These are phyloP conservation scores for Zoanthus sociatus DNA, from an alignment of 92 coral and sea anemone genomes.

Conservation along the genomic window DNA sequence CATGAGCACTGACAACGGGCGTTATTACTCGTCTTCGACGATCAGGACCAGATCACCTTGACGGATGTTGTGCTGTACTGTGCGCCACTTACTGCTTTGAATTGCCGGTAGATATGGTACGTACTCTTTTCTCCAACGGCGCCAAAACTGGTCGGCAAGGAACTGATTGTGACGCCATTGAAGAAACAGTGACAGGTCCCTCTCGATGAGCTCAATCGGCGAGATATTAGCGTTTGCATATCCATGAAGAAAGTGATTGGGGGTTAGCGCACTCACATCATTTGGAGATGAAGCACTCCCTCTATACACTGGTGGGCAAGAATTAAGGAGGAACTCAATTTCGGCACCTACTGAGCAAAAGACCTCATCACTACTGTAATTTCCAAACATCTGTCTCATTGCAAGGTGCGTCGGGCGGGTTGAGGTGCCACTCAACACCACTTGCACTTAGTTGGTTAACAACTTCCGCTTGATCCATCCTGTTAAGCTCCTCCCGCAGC, in stretches of 20 bases:
- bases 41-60: not conserved
- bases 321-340: constrained; percentile 45
- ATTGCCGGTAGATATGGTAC: constrained; percentile 43
- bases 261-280: not conserved
- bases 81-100: constrained; percentile 54
- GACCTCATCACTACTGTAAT: constrained; percentile 61
- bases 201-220: constrained; percentile 36
- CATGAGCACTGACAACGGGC: not conserved
- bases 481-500: constrained; percentile 33
- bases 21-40: constrained; percentile 17
- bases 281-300: not conserved
- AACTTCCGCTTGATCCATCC: not conserved
- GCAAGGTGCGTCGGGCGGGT: not conserved
- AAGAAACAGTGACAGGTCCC: constrained; percentile 20
- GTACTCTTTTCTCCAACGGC: constrained; percentile 49
- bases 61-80: no score
- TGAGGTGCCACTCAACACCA: no score
- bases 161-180: constrained; percentile 53
- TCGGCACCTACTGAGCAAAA: constrained; percentile 41
- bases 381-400: constrained; percentile 27
- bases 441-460: not conserved
- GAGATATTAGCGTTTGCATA: constrained; percentile 36
- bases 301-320: constrained; percentile 37
- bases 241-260: not conserved
- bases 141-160: constrained; percentile 48